Evolutionary conservation across 2,113 vertebrate genomes (phyloP).

Genomic region (Chamaea fasciata): DNA sequence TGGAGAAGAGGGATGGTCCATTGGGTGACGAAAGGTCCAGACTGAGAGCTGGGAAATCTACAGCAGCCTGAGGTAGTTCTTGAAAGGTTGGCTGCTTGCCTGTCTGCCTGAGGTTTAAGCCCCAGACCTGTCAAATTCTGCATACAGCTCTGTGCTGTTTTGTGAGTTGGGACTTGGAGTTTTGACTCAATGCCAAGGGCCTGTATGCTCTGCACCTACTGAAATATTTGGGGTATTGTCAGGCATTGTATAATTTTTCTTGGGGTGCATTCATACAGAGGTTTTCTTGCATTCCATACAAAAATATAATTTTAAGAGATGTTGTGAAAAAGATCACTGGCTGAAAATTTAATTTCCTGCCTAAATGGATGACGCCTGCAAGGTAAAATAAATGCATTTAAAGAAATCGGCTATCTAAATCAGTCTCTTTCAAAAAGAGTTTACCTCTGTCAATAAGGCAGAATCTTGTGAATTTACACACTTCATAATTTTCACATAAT

Average conservation of each 20-base stretch:
- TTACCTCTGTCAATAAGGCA: constrained; percentile 40
- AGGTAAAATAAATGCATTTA: constrained; percentile 29
- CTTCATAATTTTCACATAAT: constrained; percentile 53
- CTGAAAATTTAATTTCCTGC: constrained; percentile 63
- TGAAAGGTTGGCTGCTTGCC: constrained; percentile 14
- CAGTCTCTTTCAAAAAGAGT: constrained; percentile 24
- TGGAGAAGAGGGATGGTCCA: not conserved
- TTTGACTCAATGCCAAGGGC: not conserved
- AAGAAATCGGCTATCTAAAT: constrained; percentile 30
- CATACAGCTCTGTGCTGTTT: not conserved
- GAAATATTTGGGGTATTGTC: constrained; percentile 32
- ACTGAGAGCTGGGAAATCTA: not conserved
- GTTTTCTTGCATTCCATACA: not conserved
- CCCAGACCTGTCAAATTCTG: not conserved
- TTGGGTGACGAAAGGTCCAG: not conserved
- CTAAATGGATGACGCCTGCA: constrained; percentile 25
- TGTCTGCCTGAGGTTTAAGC: not conserved
- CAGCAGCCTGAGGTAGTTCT: not conserved
- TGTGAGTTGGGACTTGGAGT: not conserved
- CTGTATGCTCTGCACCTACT: not conserved
- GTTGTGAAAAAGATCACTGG: constrained; percentile 32
- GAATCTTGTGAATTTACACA: constrained; percentile 47
- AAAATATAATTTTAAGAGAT: constrained; percentile 39
- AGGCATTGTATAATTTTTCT: not conserved
- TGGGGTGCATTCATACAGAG: not conserved